Evolutionary conservation across 2,888 invertebrate species (phyloP).

Genomic region (Alsophila aescularia): DNA sequence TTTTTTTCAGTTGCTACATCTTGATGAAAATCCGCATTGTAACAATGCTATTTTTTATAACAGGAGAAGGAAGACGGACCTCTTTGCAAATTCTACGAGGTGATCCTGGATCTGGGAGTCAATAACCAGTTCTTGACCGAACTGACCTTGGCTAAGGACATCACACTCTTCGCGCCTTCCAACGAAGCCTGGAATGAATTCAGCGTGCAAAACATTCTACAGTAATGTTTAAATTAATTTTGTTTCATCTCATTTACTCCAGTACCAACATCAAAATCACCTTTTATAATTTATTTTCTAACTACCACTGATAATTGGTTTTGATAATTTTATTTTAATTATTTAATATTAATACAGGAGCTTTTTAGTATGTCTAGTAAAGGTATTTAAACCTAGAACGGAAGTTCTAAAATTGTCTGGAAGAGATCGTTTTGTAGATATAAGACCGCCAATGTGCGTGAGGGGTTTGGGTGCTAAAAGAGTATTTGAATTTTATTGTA

Average conservation of each 20-base stretch:
- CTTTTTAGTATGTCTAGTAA: too few species aligned
- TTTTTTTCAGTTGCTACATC: too few species aligned
- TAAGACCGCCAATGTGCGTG: too few species aligned
- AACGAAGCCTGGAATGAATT: constrained; percentile 93
- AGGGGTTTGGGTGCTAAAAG: too few species aligned
- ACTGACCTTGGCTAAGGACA: constrained; percentile 87
- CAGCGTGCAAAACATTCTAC: constrained; percentile 88
- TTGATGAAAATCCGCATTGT: not conserved
- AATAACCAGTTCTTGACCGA: constrained; percentile 88
- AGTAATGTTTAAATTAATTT: constrained; percentile 61
- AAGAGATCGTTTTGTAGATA: too few species aligned
- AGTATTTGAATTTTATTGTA: too few species aligned
- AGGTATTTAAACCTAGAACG: too few species aligned
- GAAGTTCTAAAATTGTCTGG: too few species aligned
- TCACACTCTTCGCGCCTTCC: constrained; percentile 95
- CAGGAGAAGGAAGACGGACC: constrained; percentile 85
- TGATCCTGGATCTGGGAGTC: constrained; percentile 90
- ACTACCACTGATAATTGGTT: too few species aligned
- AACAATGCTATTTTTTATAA: constrained; percentile 22
- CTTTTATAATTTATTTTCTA: too few species aligned
- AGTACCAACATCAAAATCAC: not conserved
- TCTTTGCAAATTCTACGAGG: constrained; percentile 92
- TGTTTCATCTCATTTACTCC: not conserved
- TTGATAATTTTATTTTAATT: too few species aligned
- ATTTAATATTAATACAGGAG: too few species aligned